A percentile compares a stretch with the other conserved stretches of the same genome.
Evolutionary conservation across 1,140 invertebrate species (phyloP).

Genomic region (Pollicipes pollicipes): DNA sequence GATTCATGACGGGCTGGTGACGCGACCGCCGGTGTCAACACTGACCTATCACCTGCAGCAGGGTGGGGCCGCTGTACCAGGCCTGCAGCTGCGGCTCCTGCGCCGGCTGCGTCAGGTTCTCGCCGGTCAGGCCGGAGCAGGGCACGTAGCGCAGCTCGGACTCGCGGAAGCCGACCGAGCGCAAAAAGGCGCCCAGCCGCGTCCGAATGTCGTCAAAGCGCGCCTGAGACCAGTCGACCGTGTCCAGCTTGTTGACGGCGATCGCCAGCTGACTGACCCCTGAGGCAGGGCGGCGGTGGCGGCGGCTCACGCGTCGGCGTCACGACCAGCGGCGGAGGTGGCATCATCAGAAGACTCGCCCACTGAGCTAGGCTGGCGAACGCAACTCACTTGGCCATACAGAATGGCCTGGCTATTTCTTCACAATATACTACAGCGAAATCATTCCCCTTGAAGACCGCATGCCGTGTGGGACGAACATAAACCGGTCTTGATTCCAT

Average conservation of each 20-base stretch:
- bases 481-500: no score
- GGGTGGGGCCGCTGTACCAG: conserved; percentile 75
- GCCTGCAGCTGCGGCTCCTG: conserved; percentile 42
- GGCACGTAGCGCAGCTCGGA: conserved; percentile 77
- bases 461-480: no score
- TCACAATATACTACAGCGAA: no score
- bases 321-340: no score
- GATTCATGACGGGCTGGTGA: no score
- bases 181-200: conserved; percentile 73
- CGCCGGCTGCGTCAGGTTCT: conserved; percentile 60
- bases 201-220: conserved; percentile 69
- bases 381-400: no score
- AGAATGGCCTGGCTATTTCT: no score
- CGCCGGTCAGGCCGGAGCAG: conserved; percentile 83
- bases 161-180: conserved; percentile 87
- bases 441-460: no score
- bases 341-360: no score
- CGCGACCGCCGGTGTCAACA: no score
- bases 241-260: conserved; percentile 71
- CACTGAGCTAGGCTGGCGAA: no score
- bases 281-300: conserved; percentile 22
- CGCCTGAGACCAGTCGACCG: conserved; percentile 54
- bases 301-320: no score
- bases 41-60: conserved; percentile 63
- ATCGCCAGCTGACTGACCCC: conserved; percentile 67